Evolutionary conservation across 2,797 vertebrate species (phyloP).

Genomic region (Lagorchestes hirsutus): DNA sequence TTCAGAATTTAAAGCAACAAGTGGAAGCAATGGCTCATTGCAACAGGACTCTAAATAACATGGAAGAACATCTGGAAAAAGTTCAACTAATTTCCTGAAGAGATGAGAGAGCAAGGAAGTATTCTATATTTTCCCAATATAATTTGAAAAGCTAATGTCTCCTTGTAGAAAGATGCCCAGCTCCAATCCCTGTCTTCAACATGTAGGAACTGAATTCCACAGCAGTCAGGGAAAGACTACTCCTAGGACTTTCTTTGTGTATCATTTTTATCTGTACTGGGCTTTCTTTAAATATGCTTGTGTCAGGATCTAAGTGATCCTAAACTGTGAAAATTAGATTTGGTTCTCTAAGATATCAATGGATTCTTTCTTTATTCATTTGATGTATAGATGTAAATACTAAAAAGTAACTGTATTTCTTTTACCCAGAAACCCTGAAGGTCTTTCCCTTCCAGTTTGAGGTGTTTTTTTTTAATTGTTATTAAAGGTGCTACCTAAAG

Average conservation of each 20-base stretch:
- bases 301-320: constrained; percentile 30
- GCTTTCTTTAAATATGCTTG: constrained; percentile 41
- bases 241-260: background rate
- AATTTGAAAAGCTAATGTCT: constrained; percentile 63
- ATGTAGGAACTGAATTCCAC: constrained; percentile 58
- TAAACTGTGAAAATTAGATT: constrained; percentile 56
- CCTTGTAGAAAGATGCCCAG: constrained; percentile 52
- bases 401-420: no score
- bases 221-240: background rate
- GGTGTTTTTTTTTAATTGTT: no score
- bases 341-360: constrained; percentile 28
- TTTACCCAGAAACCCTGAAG: no score
- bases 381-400: background rate
- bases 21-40: constrained; percentile 53
- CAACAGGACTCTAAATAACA: constrained; percentile 58
- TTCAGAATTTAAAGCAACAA: constrained; percentile 43
- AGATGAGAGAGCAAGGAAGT: constrained; percentile 68
- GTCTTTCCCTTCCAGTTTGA: no score
- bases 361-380: constrained; percentile 20
- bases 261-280: constrained; percentile 6
- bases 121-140: constrained; percentile 57
- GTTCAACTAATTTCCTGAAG: constrained; percentile 75
- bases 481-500: no score
- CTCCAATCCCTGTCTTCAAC: constrained; percentile 36
- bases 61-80: constrained; percentile 70